Percentiles rank a stretch among this genome's conserved stretches.
Evolutionary conservation across 2,797 vertebrate genomes (phyloP).

Genomic region (Garrulus glandarius): DNA sequence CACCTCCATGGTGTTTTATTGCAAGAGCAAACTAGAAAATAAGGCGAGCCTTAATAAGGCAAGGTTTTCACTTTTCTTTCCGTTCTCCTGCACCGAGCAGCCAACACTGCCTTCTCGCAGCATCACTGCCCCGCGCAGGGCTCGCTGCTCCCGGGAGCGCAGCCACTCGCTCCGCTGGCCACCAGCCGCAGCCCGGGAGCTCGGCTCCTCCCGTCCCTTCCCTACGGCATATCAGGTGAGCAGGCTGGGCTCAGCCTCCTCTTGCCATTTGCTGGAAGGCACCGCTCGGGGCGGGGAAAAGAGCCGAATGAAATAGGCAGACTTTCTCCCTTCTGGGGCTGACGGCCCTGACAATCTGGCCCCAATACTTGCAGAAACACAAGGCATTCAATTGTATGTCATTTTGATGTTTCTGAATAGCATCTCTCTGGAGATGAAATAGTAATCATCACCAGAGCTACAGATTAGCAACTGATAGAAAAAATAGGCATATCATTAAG

Average conservation of each 20-base stretch:
- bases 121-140: accelerated
- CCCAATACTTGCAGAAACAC: background rate
- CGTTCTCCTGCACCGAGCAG: accelerated
- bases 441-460: constrained; percentile 33
- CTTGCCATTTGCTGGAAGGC: background rate
- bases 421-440: constrained; percentile 39
- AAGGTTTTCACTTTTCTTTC: background rate
- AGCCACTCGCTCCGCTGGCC: too few relatives aligned
- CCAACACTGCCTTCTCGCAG: accelerated
- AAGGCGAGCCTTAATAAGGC: background rate
- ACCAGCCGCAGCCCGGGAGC: accelerated
- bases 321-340: background rate
- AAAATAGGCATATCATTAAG: constrained; percentile 46
- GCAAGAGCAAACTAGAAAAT: background rate
- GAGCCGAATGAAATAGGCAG: background rate
- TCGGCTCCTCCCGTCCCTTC: background rate
- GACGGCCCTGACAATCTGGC: background rate
- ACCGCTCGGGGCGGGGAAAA: background rate
- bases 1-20: background rate
- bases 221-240: background rate
- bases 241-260: background rate
- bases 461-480: constrained; percentile 34
- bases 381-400: background rate
- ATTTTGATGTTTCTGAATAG: constrained; percentile 27
- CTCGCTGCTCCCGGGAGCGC: accelerated